A percentile compares a stretch with the other conserved stretches of the same genome.
Evolutionary conservation across 1,140 invertebrate genomes (phyloP).

Genomic region (Halyomorpha halys): DNA sequence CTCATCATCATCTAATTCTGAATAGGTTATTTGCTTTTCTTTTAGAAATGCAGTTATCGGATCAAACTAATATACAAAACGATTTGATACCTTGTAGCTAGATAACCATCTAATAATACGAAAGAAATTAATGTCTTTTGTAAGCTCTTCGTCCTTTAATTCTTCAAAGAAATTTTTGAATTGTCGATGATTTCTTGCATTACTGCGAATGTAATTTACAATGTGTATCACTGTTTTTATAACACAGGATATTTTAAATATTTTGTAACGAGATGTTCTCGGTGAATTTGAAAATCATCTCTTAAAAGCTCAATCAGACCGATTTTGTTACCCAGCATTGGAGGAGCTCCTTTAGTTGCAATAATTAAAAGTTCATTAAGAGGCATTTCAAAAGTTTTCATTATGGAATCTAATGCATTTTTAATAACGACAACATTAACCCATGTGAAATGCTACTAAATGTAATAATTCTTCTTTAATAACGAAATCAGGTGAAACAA

Average conservation of each 20-base stretch:
- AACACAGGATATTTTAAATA: neutral
- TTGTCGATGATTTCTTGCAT: slow-evolving; percentile 1
- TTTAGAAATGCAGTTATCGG: neutral
- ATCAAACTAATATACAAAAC: neutral
- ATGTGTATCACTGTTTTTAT: neutral
- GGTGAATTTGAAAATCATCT: neutral
- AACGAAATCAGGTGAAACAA: neutral
- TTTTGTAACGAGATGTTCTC: too few species aligned
- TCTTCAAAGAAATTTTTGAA: neutral
- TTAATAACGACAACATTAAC: too few species aligned
- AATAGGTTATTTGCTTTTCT: too few species aligned
- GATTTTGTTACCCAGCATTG: neutral
- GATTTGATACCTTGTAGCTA: neutral
- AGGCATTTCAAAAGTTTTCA: too few species aligned
- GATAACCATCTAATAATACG: neutral
- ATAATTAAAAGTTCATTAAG: too few species aligned
- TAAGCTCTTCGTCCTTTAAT: neutral
- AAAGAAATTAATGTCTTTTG: neutral
- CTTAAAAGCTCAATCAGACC: neutral
- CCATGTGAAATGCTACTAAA: too few species aligned
- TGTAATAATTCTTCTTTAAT: neutral
- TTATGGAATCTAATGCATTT: too few species aligned
- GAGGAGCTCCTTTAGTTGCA: neutral
- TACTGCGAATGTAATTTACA: neutral
- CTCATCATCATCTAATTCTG: too few species aligned